Evolutionary conservation across 1,140 invertebrate species (phyloP).

Genomic region (Nylanderia fulva): DNA sequence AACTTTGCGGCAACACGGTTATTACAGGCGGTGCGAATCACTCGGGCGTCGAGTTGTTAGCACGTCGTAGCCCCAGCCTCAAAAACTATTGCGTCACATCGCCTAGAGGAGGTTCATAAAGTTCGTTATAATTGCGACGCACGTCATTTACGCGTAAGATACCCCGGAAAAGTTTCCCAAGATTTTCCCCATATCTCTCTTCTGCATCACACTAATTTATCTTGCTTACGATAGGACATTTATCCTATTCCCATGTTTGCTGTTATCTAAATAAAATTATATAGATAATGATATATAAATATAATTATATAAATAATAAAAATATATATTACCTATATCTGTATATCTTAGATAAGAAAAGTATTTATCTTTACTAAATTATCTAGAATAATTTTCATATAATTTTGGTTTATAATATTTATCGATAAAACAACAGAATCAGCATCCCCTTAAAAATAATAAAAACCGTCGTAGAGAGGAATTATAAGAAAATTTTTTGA

Average conservation of each 20-base stretch:
- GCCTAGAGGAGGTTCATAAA: background rate
- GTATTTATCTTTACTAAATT: no score
- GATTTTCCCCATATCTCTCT: background rate
- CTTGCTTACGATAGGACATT: background rate
- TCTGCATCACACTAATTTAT: background rate
- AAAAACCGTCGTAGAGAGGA: no score
- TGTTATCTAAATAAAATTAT: no score
- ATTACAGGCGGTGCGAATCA: slow-evolving; percentile 55
- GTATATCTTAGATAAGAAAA: no score
- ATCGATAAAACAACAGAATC: no score
- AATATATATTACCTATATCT: no score
- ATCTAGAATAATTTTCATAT: no score
- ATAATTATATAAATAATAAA: no score
- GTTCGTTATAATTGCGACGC: slow-evolving; percentile 35
- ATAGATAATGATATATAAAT: no score
- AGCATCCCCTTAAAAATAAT: no score
- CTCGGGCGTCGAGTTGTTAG: slow-evolving; percentile 54
- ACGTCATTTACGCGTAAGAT: background rate
- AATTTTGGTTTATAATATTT: no score
- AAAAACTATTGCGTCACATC: slow-evolving; percentile 28
- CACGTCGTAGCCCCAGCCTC: slow-evolving; percentile 33
- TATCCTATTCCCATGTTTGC: background rate
- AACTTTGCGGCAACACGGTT: slow-evolving; percentile 70
- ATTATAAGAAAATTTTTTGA: background rate
- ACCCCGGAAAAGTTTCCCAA: background rate